phyloP scores from a whole-genome alignment of 2,113 vertebrate species.

The Sminthopsis crassicaudata region DNA sequence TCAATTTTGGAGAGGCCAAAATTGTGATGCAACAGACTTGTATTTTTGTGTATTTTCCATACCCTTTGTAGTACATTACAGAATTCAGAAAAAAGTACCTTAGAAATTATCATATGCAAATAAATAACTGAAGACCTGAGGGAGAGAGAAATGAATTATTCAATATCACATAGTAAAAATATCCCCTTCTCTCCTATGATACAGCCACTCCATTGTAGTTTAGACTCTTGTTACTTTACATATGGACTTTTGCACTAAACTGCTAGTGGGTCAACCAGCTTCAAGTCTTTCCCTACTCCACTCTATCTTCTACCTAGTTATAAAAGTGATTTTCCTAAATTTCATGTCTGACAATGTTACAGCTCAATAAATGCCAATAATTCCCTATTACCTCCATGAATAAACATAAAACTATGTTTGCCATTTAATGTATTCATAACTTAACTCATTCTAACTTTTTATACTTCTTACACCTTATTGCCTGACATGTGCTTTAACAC shows the following conservation, averaged over 20 bases:
- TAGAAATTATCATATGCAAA: neutral
- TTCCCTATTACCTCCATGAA: neutral
- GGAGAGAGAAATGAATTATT: neutral
- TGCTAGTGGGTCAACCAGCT: neutral
- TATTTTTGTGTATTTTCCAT: neutral
- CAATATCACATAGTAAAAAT: neutral
- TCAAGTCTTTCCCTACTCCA: neutral
- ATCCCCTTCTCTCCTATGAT: neutral
- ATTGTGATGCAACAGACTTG: neutral
- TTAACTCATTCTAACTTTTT: neutral
- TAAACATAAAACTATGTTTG: neutral
- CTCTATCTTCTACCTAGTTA: neutral
- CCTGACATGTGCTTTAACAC: neutral
- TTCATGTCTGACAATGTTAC: neutral
- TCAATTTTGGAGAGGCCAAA: neutral
- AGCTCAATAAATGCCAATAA: neutral
- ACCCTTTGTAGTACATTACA: neutral
- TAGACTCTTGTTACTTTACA: neutral
- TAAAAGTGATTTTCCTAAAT: neutral
- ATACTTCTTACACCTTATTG: neutral
- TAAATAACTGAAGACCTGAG: neutral
- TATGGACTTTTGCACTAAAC: neutral
- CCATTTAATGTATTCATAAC: neutral
- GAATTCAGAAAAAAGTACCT: neutral
- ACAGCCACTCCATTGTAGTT: neutral